Conservation (phyloP, 2,113 vertebrate species). For the Aythya baeri region DNA sequence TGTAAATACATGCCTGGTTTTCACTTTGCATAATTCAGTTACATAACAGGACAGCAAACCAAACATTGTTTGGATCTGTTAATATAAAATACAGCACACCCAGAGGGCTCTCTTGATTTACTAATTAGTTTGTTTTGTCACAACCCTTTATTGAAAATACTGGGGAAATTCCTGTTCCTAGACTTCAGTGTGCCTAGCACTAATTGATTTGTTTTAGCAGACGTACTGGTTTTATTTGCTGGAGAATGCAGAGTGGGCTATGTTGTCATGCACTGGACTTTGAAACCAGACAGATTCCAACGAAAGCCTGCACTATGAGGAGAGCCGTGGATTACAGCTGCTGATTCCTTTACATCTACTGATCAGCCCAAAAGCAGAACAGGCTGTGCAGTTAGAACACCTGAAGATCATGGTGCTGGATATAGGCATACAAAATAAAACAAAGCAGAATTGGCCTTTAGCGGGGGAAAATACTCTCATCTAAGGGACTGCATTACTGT, state of each 20-base stretch:
- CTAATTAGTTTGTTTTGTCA: not conserved
- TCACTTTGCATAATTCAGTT: slow-evolving; percentile 36
- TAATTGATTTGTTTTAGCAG: not conserved
- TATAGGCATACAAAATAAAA: not conserved
- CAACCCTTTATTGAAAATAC: not conserved
- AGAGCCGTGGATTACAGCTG: not conserved
- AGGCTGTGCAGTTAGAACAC: not conserved
- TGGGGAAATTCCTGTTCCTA: not conserved
- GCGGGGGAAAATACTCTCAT: not conserved
- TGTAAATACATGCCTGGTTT: slow-evolving; percentile 29
- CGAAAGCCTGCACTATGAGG: not conserved
- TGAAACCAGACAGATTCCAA: slow-evolving; percentile 23
- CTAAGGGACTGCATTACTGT: not conserved
- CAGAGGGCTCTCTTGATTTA: not conserved
- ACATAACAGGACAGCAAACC: slow-evolving; percentile 11
- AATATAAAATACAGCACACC: not conserved
- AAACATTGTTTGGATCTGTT: not conserved
- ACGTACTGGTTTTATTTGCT: not conserved
- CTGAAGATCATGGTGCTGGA: not conserved
- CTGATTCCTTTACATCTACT: not conserved
- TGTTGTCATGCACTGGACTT: not conserved
- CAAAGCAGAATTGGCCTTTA: not conserved
- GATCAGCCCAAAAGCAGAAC: not conserved
- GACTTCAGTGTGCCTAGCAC: not conserved
- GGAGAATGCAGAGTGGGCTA: not conserved